A percentile compares a stretch with the other conserved stretches of the same genome.
phyloP scores from a whole-genome alignment of 1,140 invertebrate genomes.

The Lasaia peninsularis region DNA sequence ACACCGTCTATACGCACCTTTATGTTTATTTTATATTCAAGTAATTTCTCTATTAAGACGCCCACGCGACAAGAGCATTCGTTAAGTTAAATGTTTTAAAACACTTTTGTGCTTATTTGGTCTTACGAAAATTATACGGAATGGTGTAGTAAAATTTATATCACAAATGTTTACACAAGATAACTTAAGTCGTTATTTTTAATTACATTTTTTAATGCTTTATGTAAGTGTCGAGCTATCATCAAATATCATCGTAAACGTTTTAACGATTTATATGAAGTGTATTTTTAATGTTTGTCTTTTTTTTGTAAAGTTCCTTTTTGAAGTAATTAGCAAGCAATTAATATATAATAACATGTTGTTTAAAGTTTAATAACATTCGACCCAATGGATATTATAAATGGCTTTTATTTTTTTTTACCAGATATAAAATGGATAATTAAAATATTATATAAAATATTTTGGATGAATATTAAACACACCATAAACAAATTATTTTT shows the following conservation, averaged over 20 bases:
- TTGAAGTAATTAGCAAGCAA: too few relatives aligned
- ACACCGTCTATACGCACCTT: constrained; percentile 44
- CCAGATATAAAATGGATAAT: too few relatives aligned
- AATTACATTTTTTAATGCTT: constrained; percentile 9
- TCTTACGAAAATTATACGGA: constrained; percentile 13
- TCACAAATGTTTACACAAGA: constrained; percentile 1
- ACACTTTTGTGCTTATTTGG: constrained; percentile 8
- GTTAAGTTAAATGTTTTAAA: constrained; percentile 18
- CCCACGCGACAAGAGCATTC: constrained; percentile 32
- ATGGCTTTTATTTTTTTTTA: too few relatives aligned
- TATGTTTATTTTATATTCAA: constrained; percentile 64
- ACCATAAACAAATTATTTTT: too few relatives aligned
- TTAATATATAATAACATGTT: too few relatives aligned
- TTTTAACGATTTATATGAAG: constrained; percentile 2
- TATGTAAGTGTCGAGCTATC: constrained; percentile 4
- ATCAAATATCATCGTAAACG: background rate
- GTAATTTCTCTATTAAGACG: constrained; percentile 73
- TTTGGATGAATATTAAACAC: too few relatives aligned
- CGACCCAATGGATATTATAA: too few relatives aligned
- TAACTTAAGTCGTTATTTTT: constrained; percentile 11
- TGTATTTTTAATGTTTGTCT: background rate
- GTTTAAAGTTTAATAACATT: too few relatives aligned
- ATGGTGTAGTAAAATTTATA: constrained; percentile 9
- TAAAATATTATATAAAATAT: too few relatives aligned
- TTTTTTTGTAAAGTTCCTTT: background rate